Conservation (phyloP, 2,797 vertebrate genomes). For the Microctenopoma stevenorrisi region DNA sequence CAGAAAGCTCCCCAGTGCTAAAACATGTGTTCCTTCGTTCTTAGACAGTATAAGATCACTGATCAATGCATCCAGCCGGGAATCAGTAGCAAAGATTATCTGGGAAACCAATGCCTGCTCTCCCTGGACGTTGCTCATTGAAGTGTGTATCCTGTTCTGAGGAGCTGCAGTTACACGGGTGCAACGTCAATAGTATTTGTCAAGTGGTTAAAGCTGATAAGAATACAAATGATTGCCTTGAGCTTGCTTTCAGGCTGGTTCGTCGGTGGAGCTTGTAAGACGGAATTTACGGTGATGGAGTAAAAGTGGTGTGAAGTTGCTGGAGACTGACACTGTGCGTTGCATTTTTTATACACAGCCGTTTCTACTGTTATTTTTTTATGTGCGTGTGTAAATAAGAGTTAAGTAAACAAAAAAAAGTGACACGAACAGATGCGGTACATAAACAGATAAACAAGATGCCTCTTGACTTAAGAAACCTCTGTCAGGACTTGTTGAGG, state of each 20-base stretch:
- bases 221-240: conserved; percentile 73
- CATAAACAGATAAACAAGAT: conserved; percentile 9
- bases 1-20: conserved; percentile 3
- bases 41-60: conserved; percentile 31
- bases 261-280: conserved; percentile 65
- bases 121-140: conserved; percentile 40
- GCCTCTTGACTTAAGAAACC: conserved; percentile 28
- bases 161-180: conserved; percentile 52
- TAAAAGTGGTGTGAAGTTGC: conserved; percentile 55
- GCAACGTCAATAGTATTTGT: conserved; percentile 75
- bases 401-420: not conserved
- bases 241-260: conserved; percentile 69
- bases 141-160: conserved; percentile 45
- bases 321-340: conserved; percentile 13
- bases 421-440: not conserved
- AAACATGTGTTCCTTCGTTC: conserved; percentile 16
- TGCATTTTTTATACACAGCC: not conserved
- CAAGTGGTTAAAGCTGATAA: conserved; percentile 76
- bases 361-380: conserved; percentile 1
- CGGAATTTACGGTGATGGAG: conserved; percentile 42
- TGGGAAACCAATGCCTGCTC: conserved; percentile 46
- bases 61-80: conserved; percentile 47
- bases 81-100: conserved; percentile 41
- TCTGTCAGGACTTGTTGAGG: conserved; percentile 46
- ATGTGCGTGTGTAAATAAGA: not conserved